These are phyloP conservation scores for Polyploca ridens DNA, from an alignment of 2,888 invertebrate genomes.

Conservation along the genomic window DNA sequence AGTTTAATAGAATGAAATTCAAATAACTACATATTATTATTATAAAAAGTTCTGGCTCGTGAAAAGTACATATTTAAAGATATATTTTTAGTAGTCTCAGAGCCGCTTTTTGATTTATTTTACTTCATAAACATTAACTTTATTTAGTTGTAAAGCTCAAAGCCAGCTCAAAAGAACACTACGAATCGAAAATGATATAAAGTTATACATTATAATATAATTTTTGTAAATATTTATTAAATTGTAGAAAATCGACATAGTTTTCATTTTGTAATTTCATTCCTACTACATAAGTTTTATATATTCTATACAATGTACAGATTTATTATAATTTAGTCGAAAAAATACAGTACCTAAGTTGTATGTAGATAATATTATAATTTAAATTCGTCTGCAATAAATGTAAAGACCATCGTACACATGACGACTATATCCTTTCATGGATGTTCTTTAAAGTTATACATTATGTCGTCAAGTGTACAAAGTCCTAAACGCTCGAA, in stretches of 20 bases:
- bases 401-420: background rate
- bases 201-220: constrained; percentile 28
- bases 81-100: constrained; percentile 30
- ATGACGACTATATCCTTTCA: background rate
- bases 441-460: too few relatives aligned
- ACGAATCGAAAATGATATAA: constrained; percentile 39
- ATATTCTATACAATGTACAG: constrained; percentile 18
- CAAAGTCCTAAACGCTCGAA: constrained; percentile 12
- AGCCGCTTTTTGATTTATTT: constrained; percentile 38
- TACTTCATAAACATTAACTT: constrained; percentile 38
- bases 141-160: constrained; percentile 81
- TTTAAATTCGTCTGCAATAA: constrained; percentile 6
- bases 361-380: background rate
- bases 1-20: too few relatives aligned
- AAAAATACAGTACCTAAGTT: background rate
- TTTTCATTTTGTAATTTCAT: constrained; percentile 59
- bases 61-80: constrained; percentile 60
- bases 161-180: constrained; percentile 76
- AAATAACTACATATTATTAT: too few relatives aligned
- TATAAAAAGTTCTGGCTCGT: constrained; percentile 4
- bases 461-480: background rate
- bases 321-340: constrained; percentile 14
- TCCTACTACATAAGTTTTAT: constrained; percentile 70
- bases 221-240: constrained; percentile 67
- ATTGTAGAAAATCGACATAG: constrained; percentile 40